A percentile compares a stretch with the other conserved stretches of the same genome.
These are phyloP conservation scores for Sebastes taczanowskii DNA, from an alignment of 2,797 vertebrate genomes.

Conservation along the genomic window DNA sequence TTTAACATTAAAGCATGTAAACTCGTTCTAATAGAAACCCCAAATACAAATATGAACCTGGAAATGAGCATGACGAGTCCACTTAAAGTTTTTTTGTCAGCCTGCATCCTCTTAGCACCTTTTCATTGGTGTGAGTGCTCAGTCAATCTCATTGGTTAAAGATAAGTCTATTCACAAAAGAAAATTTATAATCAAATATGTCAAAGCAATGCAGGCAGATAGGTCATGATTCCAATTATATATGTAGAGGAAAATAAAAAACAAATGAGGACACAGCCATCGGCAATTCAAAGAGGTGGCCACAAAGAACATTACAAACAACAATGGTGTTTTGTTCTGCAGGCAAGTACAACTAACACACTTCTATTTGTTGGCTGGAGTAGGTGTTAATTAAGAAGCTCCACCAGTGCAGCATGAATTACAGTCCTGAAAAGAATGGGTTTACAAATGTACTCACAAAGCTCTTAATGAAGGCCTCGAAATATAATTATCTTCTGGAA, in stretches of 20 bases:
- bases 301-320: constrained; percentile 56
- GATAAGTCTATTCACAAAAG: constrained; percentile 14
- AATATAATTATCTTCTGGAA: constrained; percentile 61
- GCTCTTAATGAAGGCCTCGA: constrained; percentile 56
- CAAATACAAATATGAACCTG: background rate
- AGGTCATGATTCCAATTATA: constrained; percentile 52
- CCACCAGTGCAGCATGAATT: constrained; percentile 62
- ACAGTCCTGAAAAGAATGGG: constrained; percentile 58
- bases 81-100: background rate
- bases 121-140: constrained; percentile 15
- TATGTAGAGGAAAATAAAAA: constrained; percentile 40
- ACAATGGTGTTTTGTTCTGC: constrained; percentile 68
- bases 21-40: background rate
- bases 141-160: constrained; percentile 16
- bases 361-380: constrained; percentile 68
- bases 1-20: background rate
- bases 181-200: constrained; percentile 47
- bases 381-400: constrained; percentile 75
- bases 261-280: constrained; percentile 50
- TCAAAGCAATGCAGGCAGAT: constrained; percentile 34
- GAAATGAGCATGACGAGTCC: background rate
- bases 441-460: constrained; percentile 57
- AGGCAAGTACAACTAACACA: constrained; percentile 52
- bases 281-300: constrained; percentile 53
- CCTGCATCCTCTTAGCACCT: constrained; percentile 28